A percentile compares a stretch with the other conserved stretches of the same genome.
These are phyloP conservation scores for Saccostrea glomerata DNA, from an alignment of 1,140 invertebrate species.

Conservation along the genomic window DNA sequence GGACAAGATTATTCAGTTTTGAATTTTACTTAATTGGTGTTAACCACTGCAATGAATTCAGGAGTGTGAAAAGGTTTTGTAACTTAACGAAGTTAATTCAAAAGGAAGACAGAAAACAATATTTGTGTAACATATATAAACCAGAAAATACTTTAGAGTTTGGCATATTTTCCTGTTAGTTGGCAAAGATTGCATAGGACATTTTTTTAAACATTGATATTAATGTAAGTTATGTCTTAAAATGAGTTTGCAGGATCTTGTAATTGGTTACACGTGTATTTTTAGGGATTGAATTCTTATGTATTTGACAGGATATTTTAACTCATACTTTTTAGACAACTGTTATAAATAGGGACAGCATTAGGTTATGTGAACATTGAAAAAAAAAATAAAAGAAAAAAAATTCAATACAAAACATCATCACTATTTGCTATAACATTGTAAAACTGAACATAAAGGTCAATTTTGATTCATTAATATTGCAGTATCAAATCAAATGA, in stretches of 20 bases:
- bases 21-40: conserved; percentile 1
- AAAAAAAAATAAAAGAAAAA: neutral
- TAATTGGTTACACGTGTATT: conserved; percentile 29
- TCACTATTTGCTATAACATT: no score
- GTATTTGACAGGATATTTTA: neutral
- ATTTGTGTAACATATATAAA: neutral
- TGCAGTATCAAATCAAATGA: no score
- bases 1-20: conserved; percentile 2
- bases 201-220: conserved; percentile 25
- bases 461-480: no score
- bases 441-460: no score
- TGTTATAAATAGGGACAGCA: neutral
- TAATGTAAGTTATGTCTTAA: conserved; percentile 24
- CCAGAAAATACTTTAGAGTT: neutral
- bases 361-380: neutral
- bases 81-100: conserved; percentile 32
- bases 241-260: conserved; percentile 19
- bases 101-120: neutral
- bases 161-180: conserved; percentile 29
- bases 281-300: conserved; percentile 20
- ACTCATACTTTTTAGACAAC: neutral
- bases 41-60: neutral
- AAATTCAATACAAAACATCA: no score
- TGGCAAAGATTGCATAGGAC: conserved; percentile 13
- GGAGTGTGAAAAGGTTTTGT: neutral